Conservation (phyloP, 2,797 vertebrate genomes). For the Thalassophryne amazonica region DNA sequence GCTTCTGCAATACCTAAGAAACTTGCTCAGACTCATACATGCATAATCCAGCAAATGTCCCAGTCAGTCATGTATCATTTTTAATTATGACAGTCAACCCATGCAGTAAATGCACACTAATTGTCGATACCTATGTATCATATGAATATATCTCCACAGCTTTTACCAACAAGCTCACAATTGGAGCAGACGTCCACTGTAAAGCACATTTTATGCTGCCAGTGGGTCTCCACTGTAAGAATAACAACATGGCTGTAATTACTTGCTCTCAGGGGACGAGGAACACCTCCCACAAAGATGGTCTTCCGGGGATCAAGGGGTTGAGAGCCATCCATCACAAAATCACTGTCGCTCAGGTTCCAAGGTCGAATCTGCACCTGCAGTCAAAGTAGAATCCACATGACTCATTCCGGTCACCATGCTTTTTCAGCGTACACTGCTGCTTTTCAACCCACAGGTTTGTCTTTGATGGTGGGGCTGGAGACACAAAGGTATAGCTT, state of each 20-base stretch:
- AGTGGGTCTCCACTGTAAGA: not conserved
- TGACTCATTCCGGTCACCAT: not conserved
- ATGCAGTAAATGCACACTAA: no score
- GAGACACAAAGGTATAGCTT: conserved; percentile 98
- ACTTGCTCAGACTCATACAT: no score
- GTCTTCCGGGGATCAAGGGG: conserved; percentile 98
- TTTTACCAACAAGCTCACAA: no score
- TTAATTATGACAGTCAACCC: no score
- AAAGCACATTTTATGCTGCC: not conserved
- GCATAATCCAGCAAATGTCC: no score
- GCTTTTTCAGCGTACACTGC: not conserved
- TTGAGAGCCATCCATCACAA: conserved; percentile 98
- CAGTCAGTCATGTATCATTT: no score
- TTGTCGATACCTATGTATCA: no score
- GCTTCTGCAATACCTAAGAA: no score
- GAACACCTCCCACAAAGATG: conserved; percentile 98
- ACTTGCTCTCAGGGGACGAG: conserved; percentile 95
- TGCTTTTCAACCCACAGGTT: conserved; percentile 86
- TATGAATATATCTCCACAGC: no score
- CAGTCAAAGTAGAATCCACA: not conserved
- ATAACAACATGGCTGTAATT: conserved; percentile 26
- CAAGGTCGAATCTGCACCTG: conserved; percentile 98
- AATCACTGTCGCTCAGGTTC: conserved; percentile 98
- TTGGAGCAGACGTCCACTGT: not conserved
- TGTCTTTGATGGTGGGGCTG: conserved; percentile 99